Conservation (phyloP, 2,113 vertebrate species). For the Engraulis encrasicolus region DNA sequence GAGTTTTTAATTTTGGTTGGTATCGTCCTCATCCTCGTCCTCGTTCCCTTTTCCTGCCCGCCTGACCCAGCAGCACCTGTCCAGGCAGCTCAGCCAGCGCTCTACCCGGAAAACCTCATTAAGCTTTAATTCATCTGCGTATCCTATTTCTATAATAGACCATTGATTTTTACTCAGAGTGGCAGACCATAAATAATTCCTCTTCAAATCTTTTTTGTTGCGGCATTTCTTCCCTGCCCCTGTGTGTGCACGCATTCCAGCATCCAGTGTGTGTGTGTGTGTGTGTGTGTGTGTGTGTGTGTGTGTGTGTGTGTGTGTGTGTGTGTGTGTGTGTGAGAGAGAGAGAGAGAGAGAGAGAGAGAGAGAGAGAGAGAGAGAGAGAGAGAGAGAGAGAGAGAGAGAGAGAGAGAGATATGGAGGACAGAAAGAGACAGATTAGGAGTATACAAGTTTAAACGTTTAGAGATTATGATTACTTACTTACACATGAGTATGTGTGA, state of each 20-base stretch:
- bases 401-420: not conserved
- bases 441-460: too few species aligned
- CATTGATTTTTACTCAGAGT: slow-evolving; percentile 78
- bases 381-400: not conserved
- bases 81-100: slow-evolving; percentile 25
- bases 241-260: not conserved
- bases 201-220: slow-evolving; percentile 72
- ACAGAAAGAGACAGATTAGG: too few species aligned
- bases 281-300: slow-evolving; percentile 43
- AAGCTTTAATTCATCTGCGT: slow-evolving; percentile 78
- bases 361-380: not conserved
- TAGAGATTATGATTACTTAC: too few species aligned
- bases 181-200: slow-evolving; percentile 75
- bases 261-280: slow-evolving; percentile 7
- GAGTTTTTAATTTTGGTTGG: slow-evolving; percentile 10
- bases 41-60: not conserved
- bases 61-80: slow-evolving; percentile 18
- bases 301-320: not conserved
- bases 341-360: slow-evolving; percentile 15
- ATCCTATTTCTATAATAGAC: slow-evolving; percentile 77
- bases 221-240: slow-evolving; percentile 37
- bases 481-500: too few species aligned
- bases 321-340: slow-evolving; percentile 22
- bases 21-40: not conserved
- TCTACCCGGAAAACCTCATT: slow-evolving; percentile 75